Evolutionary conservation across 2,888 invertebrate genomes (phyloP), one percentile per base, ranked within the genome.

Genomic region (Microplitis deprimator): DNA sequence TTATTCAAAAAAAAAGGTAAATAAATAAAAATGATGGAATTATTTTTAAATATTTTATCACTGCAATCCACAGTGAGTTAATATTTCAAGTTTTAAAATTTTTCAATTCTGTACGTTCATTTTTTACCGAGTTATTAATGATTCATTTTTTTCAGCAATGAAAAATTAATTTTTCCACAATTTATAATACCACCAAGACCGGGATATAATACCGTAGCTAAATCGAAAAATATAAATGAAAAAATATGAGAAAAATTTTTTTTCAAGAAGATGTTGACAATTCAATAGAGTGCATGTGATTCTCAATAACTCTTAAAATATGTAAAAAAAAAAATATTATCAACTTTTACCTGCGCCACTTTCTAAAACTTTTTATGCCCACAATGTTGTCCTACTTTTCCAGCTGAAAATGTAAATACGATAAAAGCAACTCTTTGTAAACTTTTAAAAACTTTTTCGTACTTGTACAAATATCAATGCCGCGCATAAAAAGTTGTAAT

Each of bases 361-460:
- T 62, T 17, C 16, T 8, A 16, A 62, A 4, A 29, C 29, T 29
- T 62, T 62, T 62, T 62, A 16, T 62, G 20, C 20, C 62, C 16
- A 16, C 20, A 20, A 62, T 62, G 62, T 59, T 59, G 59, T 62
- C 62, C 62, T 16, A 62, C 62, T 62, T 62, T 16, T 62, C 4
- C 7, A 20, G n/a, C 8, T 17, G 10, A 20, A 62, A 62, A 62
- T 16, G 62, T 16, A 62, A 62, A 62, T 62, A 62, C 20, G 62
- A 20, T 17, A 50, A 50, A 50, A 62, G 20, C 17, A 17, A 16
- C 20, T 62, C 62, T 50, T 50, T 8, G 50, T 8, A 50, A 50
- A 13, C 50, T 50, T 50, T 50, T 50, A 50, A 13, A 50, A 50
- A 50, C 8, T 50, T 29, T 29, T 29, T 50, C 13, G 13, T 8